Percentiles rank a stretch among this genome's conserved stretches.
These are phyloP conservation scores for Littorina saxatilis DNA, from an alignment of 1,140 invertebrate genomes.

Conservation along the genomic window DNA sequence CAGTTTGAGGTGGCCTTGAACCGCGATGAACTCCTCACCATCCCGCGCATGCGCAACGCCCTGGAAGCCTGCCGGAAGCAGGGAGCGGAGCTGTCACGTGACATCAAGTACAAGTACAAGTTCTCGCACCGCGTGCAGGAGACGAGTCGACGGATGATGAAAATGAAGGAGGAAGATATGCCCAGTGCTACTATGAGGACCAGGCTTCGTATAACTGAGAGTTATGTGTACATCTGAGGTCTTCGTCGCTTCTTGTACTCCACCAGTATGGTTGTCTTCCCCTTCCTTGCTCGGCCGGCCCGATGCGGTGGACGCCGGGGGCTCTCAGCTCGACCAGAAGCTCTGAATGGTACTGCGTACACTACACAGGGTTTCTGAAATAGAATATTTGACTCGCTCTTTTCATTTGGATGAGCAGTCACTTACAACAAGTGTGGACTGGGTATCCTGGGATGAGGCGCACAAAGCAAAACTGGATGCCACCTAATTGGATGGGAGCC, in stretches of 20 bases:
- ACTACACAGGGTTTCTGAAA: background rate
- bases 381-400: background rate
- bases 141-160: conserved; percentile 29
- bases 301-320: background rate
- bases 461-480: no score
- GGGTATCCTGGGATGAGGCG: no score
- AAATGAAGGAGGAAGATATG: conserved; percentile 37
- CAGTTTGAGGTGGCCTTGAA: conserved; percentile 55
- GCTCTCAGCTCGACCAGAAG: no score
- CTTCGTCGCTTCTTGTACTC: no score
- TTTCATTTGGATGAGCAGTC: background rate
- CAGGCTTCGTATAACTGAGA: conserved; percentile 47
- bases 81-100: conserved; percentile 35
- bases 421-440: no score
- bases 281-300: no score
- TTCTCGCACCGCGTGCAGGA: conserved; percentile 50
- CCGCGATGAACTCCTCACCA: conserved; percentile 42
- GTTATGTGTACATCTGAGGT: conserved; percentile 47
- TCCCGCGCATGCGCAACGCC: conserved; percentile 47
- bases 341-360: background rate
- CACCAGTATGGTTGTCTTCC: no score
- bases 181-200: conserved; percentile 49
- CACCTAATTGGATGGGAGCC: no score
- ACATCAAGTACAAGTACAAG: conserved; percentile 59
- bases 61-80: conserved; percentile 39